Evolutionary conservation across 2,888 invertebrate species (phyloP).

Genomic region (Stenolophus ochropezus): DNA sequence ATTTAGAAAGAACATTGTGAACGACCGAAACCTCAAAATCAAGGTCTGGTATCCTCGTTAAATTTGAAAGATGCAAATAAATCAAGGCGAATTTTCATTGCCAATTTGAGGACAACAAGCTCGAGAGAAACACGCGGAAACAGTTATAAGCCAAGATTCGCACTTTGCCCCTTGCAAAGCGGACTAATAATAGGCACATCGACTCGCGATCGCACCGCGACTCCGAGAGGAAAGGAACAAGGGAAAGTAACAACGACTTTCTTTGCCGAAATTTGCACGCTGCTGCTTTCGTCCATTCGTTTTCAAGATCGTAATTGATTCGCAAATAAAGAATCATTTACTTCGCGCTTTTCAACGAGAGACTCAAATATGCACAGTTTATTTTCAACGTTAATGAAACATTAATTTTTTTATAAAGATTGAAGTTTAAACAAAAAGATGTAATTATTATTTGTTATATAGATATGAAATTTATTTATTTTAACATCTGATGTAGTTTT

Average conservation of each 20-base stretch:
- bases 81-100: slow-evolving; percentile 33
- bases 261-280: neutral
- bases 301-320: neutral
- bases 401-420: too few relatives aligned
- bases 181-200: slow-evolving; percentile 19
- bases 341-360: too few relatives aligned
- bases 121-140: slow-evolving; percentile 32
- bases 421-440: too few relatives aligned
- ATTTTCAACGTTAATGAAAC: too few relatives aligned
- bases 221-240: neutral
- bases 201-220: neutral
- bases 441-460: too few relatives aligned
- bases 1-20: too few relatives aligned
- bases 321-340: neutral
- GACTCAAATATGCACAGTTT: too few relatives aligned
- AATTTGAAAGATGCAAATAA: neutral
- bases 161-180: slow-evolving; percentile 30
- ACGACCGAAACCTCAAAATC: neutral
- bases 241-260: slow-evolving; percentile 39
- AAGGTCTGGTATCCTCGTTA: neutral
- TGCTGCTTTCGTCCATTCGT: neutral
- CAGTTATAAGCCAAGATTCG: slow-evolving; percentile 41
- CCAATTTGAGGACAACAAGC: slow-evolving; percentile 27
- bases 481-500: too few relatives aligned
- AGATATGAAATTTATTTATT: too few relatives aligned